Evolutionary conservation across 2,888 invertebrate species (phyloP).

Genomic region (Eristalis arbustorum): DNA sequence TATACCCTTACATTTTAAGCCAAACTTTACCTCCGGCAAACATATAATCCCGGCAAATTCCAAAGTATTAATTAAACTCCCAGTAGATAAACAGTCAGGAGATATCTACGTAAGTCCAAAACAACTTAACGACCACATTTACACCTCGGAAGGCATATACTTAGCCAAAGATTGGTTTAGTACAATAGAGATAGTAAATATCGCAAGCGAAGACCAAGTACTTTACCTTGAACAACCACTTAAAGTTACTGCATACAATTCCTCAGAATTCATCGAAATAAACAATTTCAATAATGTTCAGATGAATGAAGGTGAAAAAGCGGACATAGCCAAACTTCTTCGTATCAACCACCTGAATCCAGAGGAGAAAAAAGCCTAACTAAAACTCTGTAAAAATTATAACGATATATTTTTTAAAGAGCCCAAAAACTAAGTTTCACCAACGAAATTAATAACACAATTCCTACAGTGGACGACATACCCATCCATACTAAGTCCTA

Average conservation of each 20-base stretch:
- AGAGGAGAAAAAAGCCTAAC: background rate
- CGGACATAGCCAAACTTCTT: background rate
- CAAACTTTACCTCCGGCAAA: background rate
- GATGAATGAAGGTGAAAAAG: background rate
- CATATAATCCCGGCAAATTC: background rate
- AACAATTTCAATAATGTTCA: constrained; percentile 1
- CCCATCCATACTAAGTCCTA: background rate
- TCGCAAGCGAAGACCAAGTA: background rate
- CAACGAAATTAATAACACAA: background rate
- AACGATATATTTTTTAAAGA: background rate
- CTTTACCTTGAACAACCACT: constrained; percentile 21
- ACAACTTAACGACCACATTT: background rate
- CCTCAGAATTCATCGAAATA: background rate
- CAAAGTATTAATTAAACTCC: background rate
- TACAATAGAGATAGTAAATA: constrained; percentile 22
- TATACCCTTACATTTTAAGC: background rate
- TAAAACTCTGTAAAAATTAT: background rate
- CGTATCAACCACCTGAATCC: background rate
- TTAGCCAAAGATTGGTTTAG: constrained; percentile 17
- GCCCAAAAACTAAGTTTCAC: too few species aligned
- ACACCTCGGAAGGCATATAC: too few species aligned
- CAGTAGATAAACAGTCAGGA: background rate
- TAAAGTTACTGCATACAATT: background rate
- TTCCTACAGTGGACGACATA: background rate
- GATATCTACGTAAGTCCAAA: background rate